Evolutionary conservation across 2,888 invertebrate species (phyloP), one percentile per base, ranked within the genome.

Genomic region (Ischnus inquisitorius): DNA sequence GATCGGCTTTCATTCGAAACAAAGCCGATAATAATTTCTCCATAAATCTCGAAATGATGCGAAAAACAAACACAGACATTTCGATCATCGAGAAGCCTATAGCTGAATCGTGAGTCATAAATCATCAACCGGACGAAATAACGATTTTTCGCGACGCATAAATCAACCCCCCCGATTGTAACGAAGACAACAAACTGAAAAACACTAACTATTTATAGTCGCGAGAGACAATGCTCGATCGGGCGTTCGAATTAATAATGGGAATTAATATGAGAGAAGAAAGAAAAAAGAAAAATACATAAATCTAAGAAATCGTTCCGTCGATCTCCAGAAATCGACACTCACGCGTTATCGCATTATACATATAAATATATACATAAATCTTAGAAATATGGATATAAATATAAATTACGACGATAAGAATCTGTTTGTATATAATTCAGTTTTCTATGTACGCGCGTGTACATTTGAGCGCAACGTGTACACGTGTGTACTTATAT

Each of bases 11-110:
- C 72, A 41, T 72, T 72, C 39, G 41, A 57, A 60, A 46, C 46
- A 78, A 72, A 65, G 79, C 79, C 72, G 72, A 79, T 79, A 72
- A 65, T 72, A 65, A 72, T 72, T 72, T 34, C 68, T 62, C 48
- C 68, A 54, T 62, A 43, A 4, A 19, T 65, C 41, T 41, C 65
- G 41, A 22, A 65, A 34, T 4, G 10, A 65, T 19, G 10, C 39
- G 39, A 19, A 54, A 22, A 10, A 51, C 8, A 28, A 46, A 46
- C 46, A 46, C 46, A 12, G 25, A 28, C 25, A 60, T 14, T 28
- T 60, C 28, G 60, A 60, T 60, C 28, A 28, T 60, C 60, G 60
- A 60, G 25, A 60, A 60, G 60, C 60, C 60, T 60, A 60, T 60
- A 28, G 28, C 2, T 46, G 41, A 67, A 74, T 48, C 28, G 19